A percentile compares a stretch with the other conserved stretches of the same genome.
These are phyloP conservation scores for Aurelia coerulea DNA, from an alignment of 30 jellyfish, hydroid and myxozoan genomes.

Conservation along the genomic window DNA sequence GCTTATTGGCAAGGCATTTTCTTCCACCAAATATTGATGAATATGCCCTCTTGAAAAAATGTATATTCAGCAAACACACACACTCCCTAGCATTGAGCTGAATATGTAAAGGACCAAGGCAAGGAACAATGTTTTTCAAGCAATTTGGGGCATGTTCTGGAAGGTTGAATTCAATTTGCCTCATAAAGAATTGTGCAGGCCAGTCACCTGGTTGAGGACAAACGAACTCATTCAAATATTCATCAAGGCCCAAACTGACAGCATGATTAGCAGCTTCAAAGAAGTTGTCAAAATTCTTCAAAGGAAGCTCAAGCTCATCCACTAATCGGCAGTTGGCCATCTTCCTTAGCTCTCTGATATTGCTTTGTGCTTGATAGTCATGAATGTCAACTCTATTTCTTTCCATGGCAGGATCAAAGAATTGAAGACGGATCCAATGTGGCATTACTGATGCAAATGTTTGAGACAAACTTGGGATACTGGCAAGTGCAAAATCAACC, in stretches of 20 bases:
- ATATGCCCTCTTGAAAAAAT: conserved; percentile 15
- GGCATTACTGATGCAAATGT: conserved; percentile 27
- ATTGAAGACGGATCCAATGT: conserved; percentile 8
- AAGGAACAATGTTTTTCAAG: conserved; percentile 14
- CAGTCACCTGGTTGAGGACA: conserved; percentile 50
- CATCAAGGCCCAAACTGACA: conserved; percentile 5
- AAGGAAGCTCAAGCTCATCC: conserved; percentile 36
- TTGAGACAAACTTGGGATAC: neutral
- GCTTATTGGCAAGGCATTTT: conserved; percentile 30
- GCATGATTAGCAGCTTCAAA: conserved; percentile 40
- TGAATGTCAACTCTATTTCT: conserved; percentile 27
- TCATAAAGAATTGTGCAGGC: conserved; percentile 38
- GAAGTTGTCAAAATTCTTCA: conserved; percentile 19
- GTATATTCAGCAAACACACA: conserved; percentile 18
- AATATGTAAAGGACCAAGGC: conserved; percentile 21
- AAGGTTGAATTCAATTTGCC: conserved; percentile 16
- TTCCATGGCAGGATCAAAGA: conserved; percentile 32
- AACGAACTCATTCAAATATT: neutral
- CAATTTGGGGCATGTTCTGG: conserved; percentile 6
- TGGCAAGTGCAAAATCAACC: neutral
- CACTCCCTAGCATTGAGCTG: conserved; percentile 24
- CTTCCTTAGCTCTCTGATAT: conserved; percentile 1
- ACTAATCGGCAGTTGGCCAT: conserved; percentile 16
- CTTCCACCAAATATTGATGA: conserved; percentile 17
- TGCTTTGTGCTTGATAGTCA: conserved; percentile 19